phyloP scores from a whole-genome alignment of 92 coral and sea anemone genomes.

The Metridium senile region DNA sequence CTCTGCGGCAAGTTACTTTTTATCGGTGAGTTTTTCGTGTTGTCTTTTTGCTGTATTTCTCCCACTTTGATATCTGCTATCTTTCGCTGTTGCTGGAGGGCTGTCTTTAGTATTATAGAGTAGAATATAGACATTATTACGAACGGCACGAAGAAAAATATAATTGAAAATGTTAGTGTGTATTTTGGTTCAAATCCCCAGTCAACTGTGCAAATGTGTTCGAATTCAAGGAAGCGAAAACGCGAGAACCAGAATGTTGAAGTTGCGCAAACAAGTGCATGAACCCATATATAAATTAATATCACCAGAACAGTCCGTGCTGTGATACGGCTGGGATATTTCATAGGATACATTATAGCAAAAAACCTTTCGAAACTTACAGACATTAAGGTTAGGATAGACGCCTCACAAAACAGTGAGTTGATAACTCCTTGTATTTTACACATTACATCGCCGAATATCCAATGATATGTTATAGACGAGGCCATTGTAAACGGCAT shows the following conservation, averaged over 20 bases:
- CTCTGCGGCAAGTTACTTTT: conserved; percentile 5
- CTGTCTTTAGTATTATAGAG: conserved; percentile 59
- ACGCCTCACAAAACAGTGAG: conserved; percentile 78
- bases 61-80: conserved; percentile 66
- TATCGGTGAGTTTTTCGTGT: background rate
- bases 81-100: conserved; percentile 59
- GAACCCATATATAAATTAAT: conserved; percentile 70
- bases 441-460: conserved; percentile 73
- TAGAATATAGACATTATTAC: conserved; percentile 51
- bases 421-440: conserved; percentile 61
- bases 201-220: conserved; percentile 77
- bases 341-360: conserved; percentile 71
- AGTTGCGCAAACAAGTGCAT: conserved; percentile 44
- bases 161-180: conserved; percentile 53
- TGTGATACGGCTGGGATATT: conserved; percentile 65
- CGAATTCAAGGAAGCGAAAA: conserved; percentile 59
- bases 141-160: conserved; percentile 66
- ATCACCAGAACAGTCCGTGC: conserved; percentile 42
- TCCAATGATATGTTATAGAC: conserved; percentile 70
- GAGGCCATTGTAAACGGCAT: conserved; percentile 86
- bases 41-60: conserved; percentile 38
- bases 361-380: conserved; percentile 82
- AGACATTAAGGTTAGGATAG: conserved; percentile 68
- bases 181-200: conserved; percentile 63
- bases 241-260: conserved; percentile 71